Percentiles rank a stretch among this genome's conserved stretches.
These are phyloP conservation scores for Drosophila nr. perissopoda DNA, from an alignment of 2,888 invertebrate genomes.

Conservation along the genomic window DNA sequence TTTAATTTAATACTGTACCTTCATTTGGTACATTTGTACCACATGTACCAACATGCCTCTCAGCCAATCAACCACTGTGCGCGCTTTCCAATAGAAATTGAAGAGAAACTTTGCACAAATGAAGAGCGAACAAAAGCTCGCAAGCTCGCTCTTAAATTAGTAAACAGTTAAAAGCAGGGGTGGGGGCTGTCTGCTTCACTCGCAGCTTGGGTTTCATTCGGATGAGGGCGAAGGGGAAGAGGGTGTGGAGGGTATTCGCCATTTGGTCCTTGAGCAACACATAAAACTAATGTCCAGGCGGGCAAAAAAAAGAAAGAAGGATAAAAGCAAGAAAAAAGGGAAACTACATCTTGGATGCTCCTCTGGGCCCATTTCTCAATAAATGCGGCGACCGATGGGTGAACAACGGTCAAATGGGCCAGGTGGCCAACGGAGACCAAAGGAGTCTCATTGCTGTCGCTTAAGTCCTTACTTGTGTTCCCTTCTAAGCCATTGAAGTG, in stretches of 20 bases:
- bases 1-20: background rate
- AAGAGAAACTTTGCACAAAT: slow-evolving; percentile 17
- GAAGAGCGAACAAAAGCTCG: slow-evolving; percentile 34
- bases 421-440: slow-evolving; percentile 19
- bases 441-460: background rate
- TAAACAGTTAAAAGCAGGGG: no score
- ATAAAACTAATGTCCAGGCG: slow-evolving; percentile 67
- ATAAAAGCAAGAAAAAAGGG: background rate
- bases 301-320: slow-evolving; percentile 5
- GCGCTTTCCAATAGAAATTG: slow-evolving; percentile 30
- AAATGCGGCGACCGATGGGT: slow-evolving; percentile 31
- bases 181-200: slow-evolving; percentile 1
- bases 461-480: slow-evolving; percentile 8
- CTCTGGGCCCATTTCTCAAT: slow-evolving; percentile 57
- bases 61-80: slow-evolving; percentile 29
- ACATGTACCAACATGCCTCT: slow-evolving; percentile 3
- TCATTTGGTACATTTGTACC: background rate
- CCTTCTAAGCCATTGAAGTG: slow-evolving; percentile 22
- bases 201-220: slow-evolving; percentile 33
- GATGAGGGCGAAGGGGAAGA: background rate
- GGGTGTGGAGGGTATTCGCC: background rate
- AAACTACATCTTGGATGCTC: slow-evolving; percentile 45
- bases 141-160: slow-evolving; percentile 1
- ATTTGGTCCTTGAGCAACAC: slow-evolving; percentile 54
- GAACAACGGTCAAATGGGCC: slow-evolving; percentile 15